Base-by-base conservation (phyloP, 2,113 vertebrate genomes). In the Daphoenositta chrysoptera region DNA sequence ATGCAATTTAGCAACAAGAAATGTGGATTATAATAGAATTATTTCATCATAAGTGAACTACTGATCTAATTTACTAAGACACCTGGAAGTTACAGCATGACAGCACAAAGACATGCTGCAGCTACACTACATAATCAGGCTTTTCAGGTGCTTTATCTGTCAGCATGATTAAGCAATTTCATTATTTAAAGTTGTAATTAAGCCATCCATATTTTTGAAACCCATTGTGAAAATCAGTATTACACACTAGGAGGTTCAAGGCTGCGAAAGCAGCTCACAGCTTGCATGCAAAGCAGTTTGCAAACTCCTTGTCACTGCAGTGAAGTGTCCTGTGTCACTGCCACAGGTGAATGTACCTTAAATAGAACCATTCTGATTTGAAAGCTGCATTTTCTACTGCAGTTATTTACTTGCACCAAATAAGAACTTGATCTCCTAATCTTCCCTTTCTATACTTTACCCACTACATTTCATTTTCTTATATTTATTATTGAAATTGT, bases 141-240 rank as follows among this genome's bases (percentile, higher is more conserved):
- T 64, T 94, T 95, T 94, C 89, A 89, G 82, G 87, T 91, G 57
- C 77, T 94, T 93, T 71, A 57, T 89, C 58, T 95, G 79, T 91
- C 92, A 89, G 50, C 80, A 65, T 92, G 92, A 97, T 96, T 87
- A 96, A 96, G 60, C 30, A 76, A 83, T 94, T 94, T 90, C 65
- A 85, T 95, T 96, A 92, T 92, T 95, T 94, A 92, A 94, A 94
- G 54, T 47, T 93, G 33, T 95, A 97, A 97, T 96, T 96, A 94
- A 97, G 44, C 76, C 66, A 95, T 96, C 68, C 75, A 26, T 82
- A 84, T 90, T 94, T 95, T 70, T 92, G 58, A 68, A 87, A 76
- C n/a, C 78, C 56, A 60, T 83, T 86, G 63, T 76, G 76, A 91
- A 92, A 90, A 73, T 82, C 71, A 77, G 37, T 83, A 54, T 85